Conservation (phyloP, 2,113 vertebrate genomes). For the Merops nubicus region DNA sequence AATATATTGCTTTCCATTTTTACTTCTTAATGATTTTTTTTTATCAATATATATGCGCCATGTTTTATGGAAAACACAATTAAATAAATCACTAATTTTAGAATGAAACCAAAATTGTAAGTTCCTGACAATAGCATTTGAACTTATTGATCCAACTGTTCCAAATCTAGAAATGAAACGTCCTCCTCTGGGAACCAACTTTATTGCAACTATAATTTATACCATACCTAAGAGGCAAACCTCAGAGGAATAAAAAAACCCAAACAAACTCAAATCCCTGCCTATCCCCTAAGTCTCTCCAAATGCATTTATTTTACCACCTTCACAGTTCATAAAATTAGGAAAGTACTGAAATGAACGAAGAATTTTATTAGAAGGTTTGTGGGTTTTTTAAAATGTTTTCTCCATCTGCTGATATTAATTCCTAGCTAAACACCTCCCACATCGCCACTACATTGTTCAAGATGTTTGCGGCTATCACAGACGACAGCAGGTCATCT, state of each 20-base stretch:
- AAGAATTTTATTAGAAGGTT: not conserved
- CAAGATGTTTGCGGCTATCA: not conserved
- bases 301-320: not conserved
- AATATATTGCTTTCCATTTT: not conserved
- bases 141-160: not conserved
- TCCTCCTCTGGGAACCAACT: not conserved
- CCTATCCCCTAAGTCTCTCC: not conserved
- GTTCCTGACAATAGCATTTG: not conserved
- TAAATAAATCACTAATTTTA: not conserved
- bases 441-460: not conserved
- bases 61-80: not conserved
- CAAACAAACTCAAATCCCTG: not conserved
- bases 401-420: not conserved
- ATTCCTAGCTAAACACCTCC: not conserved
- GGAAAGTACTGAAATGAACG: not conserved
- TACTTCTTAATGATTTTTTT: not conserved
- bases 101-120: not conserved
- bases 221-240: not conserved
- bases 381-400: accelerated
- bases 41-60: not conserved
- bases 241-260: not conserved
- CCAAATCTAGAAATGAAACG: not conserved
- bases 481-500: not conserved
- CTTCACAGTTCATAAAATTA: not conserved
- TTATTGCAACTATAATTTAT: not conserved